Base-by-base conservation (phyloP, 2,888 invertebrate genomes). In the Dryococelus australis region DNA sequence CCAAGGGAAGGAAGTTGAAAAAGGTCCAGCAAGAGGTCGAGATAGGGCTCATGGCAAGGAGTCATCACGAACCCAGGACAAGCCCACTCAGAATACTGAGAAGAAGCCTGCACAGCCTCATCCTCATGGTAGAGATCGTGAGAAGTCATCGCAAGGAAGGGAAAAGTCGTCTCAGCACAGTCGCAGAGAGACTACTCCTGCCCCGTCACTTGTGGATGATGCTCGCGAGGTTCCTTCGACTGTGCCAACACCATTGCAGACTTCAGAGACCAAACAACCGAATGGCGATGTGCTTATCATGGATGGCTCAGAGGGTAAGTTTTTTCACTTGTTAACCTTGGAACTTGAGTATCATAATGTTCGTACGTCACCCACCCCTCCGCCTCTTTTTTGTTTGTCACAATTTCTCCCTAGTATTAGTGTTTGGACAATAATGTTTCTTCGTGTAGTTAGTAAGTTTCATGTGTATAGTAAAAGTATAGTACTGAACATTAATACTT, bases 71-170 rank as follows among this genome's bases (percentile, higher is more conserved):
- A 8, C 47, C 8, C 47, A 47, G 47, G 47, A 47, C 10, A 47
- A 47, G 8, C 16, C 47, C 16, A 47, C 47, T 26, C 80, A 83
- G 83, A 35, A 83, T 35, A 13, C 35, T 65, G 85, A 85, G 43
- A 85, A 87, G 53, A 87, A 85, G 85, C 85, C 85, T 24, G 84
- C 85, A 27, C 85, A 80, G n/a, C 84, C 79, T 6, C 84, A 87
- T 47, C 47, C 43, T 27, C 86, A 87, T 85, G 47, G 85, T 78
- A 53, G 87, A n/a, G 87, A 79, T n/a, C 80, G 81, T 16, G 85
- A 85, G 35, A 87, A 87, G 87, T 81, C 87, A 78, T 87, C 87
- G 47, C 87, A 79, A 5, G 85, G 80, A n/a, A 87, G 85, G 43
- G 85, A 87, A 8, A 87, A 87, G 80, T 79, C 47, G 24, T 43